A percentile compares a stretch with the other conserved stretches of the same genome.
These are phyloP conservation scores for Ditylenchus weischeri DNA, from an alignment of 2,888 invertebrate genomes.

Conservation along the genomic window DNA sequence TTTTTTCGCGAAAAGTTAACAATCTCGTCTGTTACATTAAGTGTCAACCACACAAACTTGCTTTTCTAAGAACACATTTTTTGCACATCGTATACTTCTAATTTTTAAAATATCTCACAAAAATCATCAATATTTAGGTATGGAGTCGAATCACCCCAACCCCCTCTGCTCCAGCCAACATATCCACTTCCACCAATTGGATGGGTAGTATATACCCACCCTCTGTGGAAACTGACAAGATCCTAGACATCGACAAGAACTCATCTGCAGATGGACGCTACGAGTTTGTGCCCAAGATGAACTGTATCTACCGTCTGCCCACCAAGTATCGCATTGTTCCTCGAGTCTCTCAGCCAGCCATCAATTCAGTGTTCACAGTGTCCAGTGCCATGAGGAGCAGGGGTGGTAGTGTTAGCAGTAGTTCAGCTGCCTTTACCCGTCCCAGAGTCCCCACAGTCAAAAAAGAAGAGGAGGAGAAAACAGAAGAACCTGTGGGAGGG, in stretches of 20 bases:
- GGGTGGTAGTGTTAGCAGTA: too few species aligned
- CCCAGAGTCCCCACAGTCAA: too few species aligned
- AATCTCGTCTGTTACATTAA: too few species aligned
- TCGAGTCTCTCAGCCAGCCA: background rate
- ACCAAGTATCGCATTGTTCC: background rate
- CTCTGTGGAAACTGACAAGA: background rate
- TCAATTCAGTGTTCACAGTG: background rate
- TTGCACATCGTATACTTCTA: background rate
- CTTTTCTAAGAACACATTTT: too few species aligned
- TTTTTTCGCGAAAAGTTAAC: too few species aligned
- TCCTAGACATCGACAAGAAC: constrained; percentile 15
- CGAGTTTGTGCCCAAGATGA: constrained; percentile 26
- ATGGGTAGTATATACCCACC: constrained; percentile 1
- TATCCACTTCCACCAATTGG: background rate
- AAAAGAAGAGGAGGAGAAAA: too few species aligned
- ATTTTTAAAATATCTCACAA: constrained; percentile 1
- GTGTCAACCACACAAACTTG: too few species aligned
- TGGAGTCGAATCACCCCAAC: constrained; percentile 23
- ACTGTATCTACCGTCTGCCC: constrained; percentile 25
- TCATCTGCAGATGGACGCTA: constrained; percentile 28
- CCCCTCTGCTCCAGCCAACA: background rate
- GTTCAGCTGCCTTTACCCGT: too few species aligned
- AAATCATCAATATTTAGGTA: constrained; percentile 12
- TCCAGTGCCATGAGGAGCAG: background rate
- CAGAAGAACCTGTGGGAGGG: too few species aligned